Evolutionary conservation across 2,113 vertebrate genomes (phyloP), one percentile per base, ranked within the genome.

Genomic region (Riparia riparia): DNA sequence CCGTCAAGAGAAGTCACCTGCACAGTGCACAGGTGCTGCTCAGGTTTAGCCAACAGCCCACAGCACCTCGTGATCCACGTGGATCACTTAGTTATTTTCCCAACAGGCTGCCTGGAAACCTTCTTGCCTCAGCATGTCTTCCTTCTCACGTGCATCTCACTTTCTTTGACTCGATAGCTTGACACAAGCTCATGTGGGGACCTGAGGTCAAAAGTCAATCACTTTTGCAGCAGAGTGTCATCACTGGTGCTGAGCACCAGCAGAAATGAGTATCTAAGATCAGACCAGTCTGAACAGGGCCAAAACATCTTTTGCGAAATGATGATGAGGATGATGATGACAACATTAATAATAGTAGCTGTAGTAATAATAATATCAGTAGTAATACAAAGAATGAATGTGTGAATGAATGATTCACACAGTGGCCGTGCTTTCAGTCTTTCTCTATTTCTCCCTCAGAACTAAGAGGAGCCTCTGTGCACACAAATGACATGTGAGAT

Each of bases 351-450:
- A 56, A 3, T 17, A 54, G 1, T 26, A 37, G 37, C 7, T 47
- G 18, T 64, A 54, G 0, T 29, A 87, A 20, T 14, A 61, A 11
- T 21, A 54, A 8, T 14, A 57, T 19, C 32, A 58, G 29, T 45
- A 34, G 56, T 29, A 64, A 64, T 29, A 31, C 13, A n/a, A 44
- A 66, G 60, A 86, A 95, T 86, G 64, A 69, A 56, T 16, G 51
- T 24, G 41, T 83, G 90, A 88, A 92, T 93, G 93, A 86, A 77
- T 68, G 42, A 72, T 80, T 92, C 65, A 45, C 29, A 19, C 9
- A 34, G 73, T 21, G 71, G 45, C 88, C 18, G 0, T 28, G 45
- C 66, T 76, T 76, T 72, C 42, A 17, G 53, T 61, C 66, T 88
- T 72, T 64, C 45, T 39, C n/a, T 28, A 3, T 53, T 83, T 58